Percentiles rank a stretch among this genome's conserved stretches.
Conservation (phyloP, 2,888 invertebrate species). For the Xestia xanthographa region DNA sequence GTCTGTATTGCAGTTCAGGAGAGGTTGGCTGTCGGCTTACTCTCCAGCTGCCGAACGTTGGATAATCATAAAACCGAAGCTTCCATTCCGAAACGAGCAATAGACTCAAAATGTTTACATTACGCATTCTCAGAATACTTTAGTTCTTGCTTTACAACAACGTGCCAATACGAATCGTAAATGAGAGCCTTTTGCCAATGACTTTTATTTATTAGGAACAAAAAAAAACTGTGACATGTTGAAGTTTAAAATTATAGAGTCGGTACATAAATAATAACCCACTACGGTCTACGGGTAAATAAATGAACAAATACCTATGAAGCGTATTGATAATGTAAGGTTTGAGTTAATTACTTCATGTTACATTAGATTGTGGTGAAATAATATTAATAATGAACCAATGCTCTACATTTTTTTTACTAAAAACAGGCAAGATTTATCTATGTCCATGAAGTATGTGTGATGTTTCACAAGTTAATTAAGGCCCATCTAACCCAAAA, state of each 20-base stretch:
- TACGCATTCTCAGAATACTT: slow-evolving; percentile 23
- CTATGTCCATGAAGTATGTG: background rate
- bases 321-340: too few species aligned
- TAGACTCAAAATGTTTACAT: slow-evolving; percentile 38
- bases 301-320: too few species aligned
- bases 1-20: slow-evolving; percentile 16
- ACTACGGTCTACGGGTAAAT: too few species aligned
- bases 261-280: too few species aligned
- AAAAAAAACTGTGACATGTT: background rate
- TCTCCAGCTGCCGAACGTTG: slow-evolving; percentile 13
- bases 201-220: background rate
- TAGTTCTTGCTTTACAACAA: slow-evolving; percentile 20
- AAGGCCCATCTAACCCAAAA: too few species aligned
- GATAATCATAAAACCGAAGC: background rate
- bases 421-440: too few species aligned
- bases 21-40: background rate
- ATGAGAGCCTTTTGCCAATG: background rate
- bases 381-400: too few species aligned
- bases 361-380: too few species aligned
- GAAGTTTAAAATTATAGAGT: too few species aligned
- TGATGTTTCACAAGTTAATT: background rate
- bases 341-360: too few species aligned
- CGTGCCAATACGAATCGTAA: background rate
- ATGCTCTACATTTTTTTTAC: too few species aligned
- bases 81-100: slow-evolving; percentile 27